phyloP scores from a whole-genome alignment of 2,113 vertebrate genomes.

The Dissostichus mawsoni region DNA sequence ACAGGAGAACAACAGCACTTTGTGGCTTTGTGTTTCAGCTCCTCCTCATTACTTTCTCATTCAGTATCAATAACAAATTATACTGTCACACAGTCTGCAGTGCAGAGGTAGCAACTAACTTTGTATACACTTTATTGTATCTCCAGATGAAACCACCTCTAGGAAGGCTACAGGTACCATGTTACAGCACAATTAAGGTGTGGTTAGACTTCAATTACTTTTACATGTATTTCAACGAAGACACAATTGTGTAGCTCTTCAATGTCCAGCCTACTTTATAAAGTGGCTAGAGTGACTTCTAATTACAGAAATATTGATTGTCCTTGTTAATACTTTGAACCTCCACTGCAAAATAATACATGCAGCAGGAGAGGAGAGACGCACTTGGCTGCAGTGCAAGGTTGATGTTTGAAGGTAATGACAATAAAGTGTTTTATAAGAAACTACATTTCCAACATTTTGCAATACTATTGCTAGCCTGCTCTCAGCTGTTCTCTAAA shows the following conservation, averaged over 20 bases:
- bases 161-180: background rate
- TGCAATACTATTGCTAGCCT: constrained; percentile 1
- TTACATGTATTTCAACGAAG: background rate
- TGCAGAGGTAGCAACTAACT: constrained; percentile 32
- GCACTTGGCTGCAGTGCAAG: constrained; percentile 4
- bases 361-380: constrained; percentile 9
- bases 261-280: constrained; percentile 5
- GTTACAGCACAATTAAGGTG: constrained; percentile 7
- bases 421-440: constrained; percentile 6
- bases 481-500: background rate
- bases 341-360: constrained; percentile 28
- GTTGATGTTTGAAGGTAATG: background rate
- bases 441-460: background rate
- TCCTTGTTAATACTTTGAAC: constrained; percentile 18
- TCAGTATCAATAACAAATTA: constrained; percentile 47
- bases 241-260: background rate
- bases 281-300: constrained; percentile 6
- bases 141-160: constrained; percentile 41
- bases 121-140: constrained; percentile 34
- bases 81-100: constrained; percentile 32
- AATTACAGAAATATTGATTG: constrained; percentile 28
- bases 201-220: background rate
- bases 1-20: constrained; percentile 52
- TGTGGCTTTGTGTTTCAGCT: constrained; percentile 42
- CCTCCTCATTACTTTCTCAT: constrained; percentile 40